A percentile compares a stretch with the other conserved stretches of the same genome.
phyloP scores from a whole-genome alignment of 1,140 invertebrate genomes.

The Telenomus remus region DNA sequence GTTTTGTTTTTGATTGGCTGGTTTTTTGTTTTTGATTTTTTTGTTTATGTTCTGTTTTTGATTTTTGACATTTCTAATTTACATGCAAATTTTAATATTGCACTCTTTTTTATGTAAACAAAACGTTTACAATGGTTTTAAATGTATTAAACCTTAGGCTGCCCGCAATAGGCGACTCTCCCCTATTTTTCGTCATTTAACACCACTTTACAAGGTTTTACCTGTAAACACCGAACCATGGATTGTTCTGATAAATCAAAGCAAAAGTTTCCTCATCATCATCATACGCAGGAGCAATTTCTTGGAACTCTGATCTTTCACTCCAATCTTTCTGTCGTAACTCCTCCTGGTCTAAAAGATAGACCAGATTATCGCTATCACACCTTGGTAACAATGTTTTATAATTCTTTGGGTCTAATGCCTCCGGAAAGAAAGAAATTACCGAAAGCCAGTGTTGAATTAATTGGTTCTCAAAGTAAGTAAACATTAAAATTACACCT shows the following conservation, averaged over 20 bases:
- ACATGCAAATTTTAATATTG: too few relatives aligned
- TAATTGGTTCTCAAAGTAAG: slow-evolving; percentile 81
- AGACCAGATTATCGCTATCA: slow-evolving; percentile 75
- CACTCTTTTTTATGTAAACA: too few relatives aligned
- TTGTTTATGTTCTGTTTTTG: not conserved
- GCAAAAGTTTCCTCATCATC: slow-evolving; percentile 61
- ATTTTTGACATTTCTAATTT: too few relatives aligned
- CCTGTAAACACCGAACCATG: slow-evolving; percentile 58
- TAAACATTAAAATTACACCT: slow-evolving; percentile 82
- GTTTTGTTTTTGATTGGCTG: too few relatives aligned
- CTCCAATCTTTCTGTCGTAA: slow-evolving; percentile 81
- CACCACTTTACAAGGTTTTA: too few relatives aligned
- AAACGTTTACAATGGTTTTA: too few relatives aligned
- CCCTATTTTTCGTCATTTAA: too few relatives aligned
- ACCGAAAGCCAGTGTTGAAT: slow-evolving; percentile 82
- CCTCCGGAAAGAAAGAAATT: slow-evolving; percentile 86
- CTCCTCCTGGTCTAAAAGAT: slow-evolving; percentile 74
- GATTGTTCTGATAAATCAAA: slow-evolving; percentile 66
- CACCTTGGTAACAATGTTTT: slow-evolving; percentile 79
- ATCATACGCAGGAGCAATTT: slow-evolving; percentile 48
- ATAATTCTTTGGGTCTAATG: slow-evolving; percentile 82
- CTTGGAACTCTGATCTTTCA: slow-evolving; percentile 78
- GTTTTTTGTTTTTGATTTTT: not conserved
- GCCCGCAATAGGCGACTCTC: too few relatives aligned
- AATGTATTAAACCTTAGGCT: too few relatives aligned